Conservation (phyloP, 2,113 vertebrate species). For the Neolamprologus variostigma region DNA sequence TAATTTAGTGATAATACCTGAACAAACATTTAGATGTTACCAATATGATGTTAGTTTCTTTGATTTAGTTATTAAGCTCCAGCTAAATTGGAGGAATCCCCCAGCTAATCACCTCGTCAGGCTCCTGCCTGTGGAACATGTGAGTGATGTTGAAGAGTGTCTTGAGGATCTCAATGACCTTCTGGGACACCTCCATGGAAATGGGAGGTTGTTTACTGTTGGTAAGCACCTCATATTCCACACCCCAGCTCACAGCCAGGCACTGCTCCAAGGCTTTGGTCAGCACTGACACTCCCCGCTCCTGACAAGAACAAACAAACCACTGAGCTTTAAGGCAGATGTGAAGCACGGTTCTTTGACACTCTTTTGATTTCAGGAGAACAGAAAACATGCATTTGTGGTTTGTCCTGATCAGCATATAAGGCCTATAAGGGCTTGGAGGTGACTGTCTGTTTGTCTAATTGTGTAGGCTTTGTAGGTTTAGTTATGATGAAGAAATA, state of each 20-base stretch:
- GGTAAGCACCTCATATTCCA: constrained; percentile 26
- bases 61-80: background rate
- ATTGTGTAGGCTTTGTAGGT: background rate
- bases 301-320: background rate
- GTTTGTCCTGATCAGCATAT: background rate
- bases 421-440: background rate
- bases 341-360: background rate
- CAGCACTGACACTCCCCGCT: constrained; percentile 40
- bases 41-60: background rate
- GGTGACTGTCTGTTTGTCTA: background rate
- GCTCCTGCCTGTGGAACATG: constrained; percentile 41
- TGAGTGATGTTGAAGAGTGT: constrained; percentile 60
- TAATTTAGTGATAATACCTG: background rate
- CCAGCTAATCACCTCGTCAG: constrained; percentile 43
- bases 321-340: background rate
- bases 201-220: background rate
- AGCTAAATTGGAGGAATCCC: background rate
- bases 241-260: constrained; percentile 31
- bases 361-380: background rate
- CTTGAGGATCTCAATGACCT: constrained; percentile 59
- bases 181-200: constrained; percentile 27
- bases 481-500: background rate
- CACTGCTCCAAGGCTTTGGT: constrained; percentile 50
- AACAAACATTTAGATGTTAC: rapidly evolving
- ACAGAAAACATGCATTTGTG: background rate